Evolutionary conservation across 2,888 invertebrate species (phyloP).

Genomic region (Cremastobaeus sp.): DNA sequence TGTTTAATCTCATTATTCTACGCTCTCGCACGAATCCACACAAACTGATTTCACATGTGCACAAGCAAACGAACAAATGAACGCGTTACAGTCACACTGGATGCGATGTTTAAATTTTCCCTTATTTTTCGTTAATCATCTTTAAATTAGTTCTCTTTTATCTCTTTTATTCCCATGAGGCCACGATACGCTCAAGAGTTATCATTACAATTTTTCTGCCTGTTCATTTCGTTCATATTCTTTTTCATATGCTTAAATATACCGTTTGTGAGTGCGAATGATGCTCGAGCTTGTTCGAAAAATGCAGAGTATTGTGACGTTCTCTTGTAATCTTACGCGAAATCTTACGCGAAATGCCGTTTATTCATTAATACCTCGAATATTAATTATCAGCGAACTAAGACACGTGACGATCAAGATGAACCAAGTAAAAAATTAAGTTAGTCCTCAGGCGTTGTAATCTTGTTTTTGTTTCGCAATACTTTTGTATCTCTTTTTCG

Average conservation of each 20-base stretch:
- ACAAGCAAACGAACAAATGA: conserved; percentile 62
- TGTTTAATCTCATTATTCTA: conserved; percentile 49
- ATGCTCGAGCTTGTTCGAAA: conserved; percentile 60
- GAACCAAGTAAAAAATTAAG: conserved; percentile 60
- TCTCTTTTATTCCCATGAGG: conserved; percentile 56
- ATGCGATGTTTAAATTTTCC: conserved; percentile 42
- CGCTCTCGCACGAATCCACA: conserved; percentile 49
- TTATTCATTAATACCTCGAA: conserved; percentile 47
- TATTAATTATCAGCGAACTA: conserved; percentile 62
- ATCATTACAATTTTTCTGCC: conserved; percentile 36
- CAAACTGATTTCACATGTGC: conserved; percentile 49
- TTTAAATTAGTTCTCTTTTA: conserved; percentile 37
- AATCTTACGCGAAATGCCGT: conserved; percentile 53
- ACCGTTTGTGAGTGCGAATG: conserved; percentile 60
- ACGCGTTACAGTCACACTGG: conserved; percentile 61
- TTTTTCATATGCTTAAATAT: conserved; percentile 26
- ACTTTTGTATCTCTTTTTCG: background rate
- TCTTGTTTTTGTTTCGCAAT: conserved; percentile 12
- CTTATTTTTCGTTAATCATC: conserved; percentile 12
- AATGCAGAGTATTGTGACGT: conserved; percentile 53
- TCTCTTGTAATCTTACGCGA: no score
- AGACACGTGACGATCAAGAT: conserved; percentile 59
- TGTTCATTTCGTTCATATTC: conserved; percentile 10
- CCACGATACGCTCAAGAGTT: conserved; percentile 58
- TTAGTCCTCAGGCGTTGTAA: conserved; percentile 55